phyloP scores from a whole-genome alignment of 2,888 invertebrate genomes.

The Drosophila paramelanica region DNA sequence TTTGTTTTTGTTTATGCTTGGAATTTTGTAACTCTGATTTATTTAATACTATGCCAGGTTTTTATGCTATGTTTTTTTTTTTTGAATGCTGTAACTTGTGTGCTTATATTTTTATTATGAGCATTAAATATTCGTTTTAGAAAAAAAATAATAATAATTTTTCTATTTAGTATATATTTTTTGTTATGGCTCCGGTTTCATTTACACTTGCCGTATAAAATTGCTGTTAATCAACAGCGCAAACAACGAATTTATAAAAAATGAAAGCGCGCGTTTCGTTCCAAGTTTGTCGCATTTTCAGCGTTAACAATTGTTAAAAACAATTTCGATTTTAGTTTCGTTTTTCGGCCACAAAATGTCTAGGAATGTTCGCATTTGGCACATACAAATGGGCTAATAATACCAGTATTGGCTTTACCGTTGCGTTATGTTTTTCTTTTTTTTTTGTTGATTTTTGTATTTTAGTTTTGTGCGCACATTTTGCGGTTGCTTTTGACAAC shows the following conservation, averaged over 20 bases:
- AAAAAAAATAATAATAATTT: slow-evolving; percentile 2
- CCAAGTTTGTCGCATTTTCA: slow-evolving; percentile 26
- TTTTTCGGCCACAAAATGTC: neutral
- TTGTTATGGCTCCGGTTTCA: slow-evolving; percentile 34
- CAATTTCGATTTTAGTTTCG: slow-evolving; percentile 31
- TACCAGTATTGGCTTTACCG: slow-evolving; percentile 39
- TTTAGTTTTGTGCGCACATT: slow-evolving; percentile 7
- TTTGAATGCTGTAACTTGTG: slow-evolving; percentile 16
- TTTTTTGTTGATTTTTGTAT: slow-evolving; percentile 5
- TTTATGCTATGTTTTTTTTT: neutral
- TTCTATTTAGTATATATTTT: slow-evolving; percentile 16
- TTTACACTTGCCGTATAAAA: slow-evolving; percentile 56
- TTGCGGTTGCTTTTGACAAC: slow-evolving; percentile 41
- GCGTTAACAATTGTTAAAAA: slow-evolving; percentile 15
- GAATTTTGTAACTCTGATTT: slow-evolving; percentile 3
- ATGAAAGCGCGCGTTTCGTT: slow-evolving; percentile 57
- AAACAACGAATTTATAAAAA: slow-evolving; percentile 62
- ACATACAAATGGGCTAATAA: slow-evolving; percentile 63
- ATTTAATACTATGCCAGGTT: neutral
- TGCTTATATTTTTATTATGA: neutral
- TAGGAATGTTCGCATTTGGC: slow-evolving; percentile 17
- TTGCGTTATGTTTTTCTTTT: slow-evolving; percentile 46
- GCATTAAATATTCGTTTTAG: slow-evolving; percentile 6
- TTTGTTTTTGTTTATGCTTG: slow-evolving; percentile 1
- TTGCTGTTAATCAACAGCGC: slow-evolving; percentile 60